phyloP scores from a whole-genome alignment of 1,140 invertebrate genomes.

The Apis cerana region DNA sequence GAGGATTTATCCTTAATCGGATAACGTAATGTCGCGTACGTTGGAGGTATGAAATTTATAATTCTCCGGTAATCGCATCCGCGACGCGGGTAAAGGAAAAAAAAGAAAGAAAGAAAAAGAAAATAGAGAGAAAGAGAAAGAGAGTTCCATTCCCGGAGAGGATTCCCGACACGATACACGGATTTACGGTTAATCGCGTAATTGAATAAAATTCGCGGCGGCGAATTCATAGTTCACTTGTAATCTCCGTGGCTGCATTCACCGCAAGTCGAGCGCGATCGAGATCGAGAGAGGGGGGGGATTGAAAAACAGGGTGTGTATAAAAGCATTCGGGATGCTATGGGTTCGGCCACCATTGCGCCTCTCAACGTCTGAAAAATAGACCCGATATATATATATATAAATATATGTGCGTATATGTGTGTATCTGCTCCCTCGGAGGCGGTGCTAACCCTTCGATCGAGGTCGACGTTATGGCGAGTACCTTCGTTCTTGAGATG shows the following conservation, averaged over 20 bases:
- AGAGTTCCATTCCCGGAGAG: neutral
- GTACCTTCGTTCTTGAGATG: slow-evolving; percentile 57
- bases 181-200: slow-evolving; percentile 41
- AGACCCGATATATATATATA: slow-evolving; percentile 66
- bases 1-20: slow-evolving; percentile 32
- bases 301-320: slow-evolving; percentile 11
- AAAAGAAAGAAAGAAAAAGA: neutral
- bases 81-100: neutral
- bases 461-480: slow-evolving; percentile 64
- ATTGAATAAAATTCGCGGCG: slow-evolving; percentile 33
- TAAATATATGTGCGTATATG: neutral
- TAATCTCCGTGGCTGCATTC: slow-evolving; percentile 34
- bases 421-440: slow-evolving; percentile 58
- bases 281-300: slow-evolving; percentile 8
- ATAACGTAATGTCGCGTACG: slow-evolving; percentile 12
- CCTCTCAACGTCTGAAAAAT: slow-evolving; percentile 70
- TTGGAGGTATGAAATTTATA: slow-evolving; percentile 21
- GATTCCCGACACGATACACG: neutral
- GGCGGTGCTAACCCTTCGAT: slow-evolving; percentile 73
- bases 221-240: slow-evolving; percentile 34
- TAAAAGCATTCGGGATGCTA: slow-evolving; percentile 37
- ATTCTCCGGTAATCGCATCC: slow-evolving; percentile 22
- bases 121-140: too few species aligned
- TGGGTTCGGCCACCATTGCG: slow-evolving; percentile 12
- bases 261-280: slow-evolving; percentile 33